Base-by-base conservation (phyloP, 2,113 vertebrate genomes). In the Tursiops truncatus region DNA sequence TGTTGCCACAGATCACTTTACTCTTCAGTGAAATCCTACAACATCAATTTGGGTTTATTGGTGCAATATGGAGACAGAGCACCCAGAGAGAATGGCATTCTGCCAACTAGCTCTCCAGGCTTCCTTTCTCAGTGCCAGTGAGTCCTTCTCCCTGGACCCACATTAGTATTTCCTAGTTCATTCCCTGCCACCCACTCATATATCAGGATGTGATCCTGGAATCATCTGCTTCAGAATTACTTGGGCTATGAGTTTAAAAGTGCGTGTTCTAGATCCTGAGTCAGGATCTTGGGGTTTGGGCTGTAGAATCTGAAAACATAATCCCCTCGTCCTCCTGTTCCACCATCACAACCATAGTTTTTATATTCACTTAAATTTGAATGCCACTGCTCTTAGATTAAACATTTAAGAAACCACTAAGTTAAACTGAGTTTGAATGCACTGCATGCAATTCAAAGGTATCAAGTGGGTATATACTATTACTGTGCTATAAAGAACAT, bases 51-150 rank as follows among this genome's bases (percentile, higher is more conserved):
- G 38, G 82, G n/a, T 76, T 44, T 47, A 63, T 0, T 68, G 8
- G 20, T 31, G 56, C 38, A 93, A 68, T 67, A 13, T 26, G 2
- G 31, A n/a, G 60, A 26, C 14, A 44, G 15, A 67, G 62, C 86
- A 80, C 50, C 33, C 56, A 17, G 79, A 93, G 63, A 60, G 4
- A 25, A 0, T 74, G 2, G 8, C 56, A 89, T 70, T 21, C 26
- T 82, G 41, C 1, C 9, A 1, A 58, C 44, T 71, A 68, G 38
- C 63, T 70, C 53, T 74, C 56, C 28, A 17, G 9, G 5, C 0
- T 0, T 3, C 0, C 53, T 91, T n/a, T 96, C 31, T 12, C 15
- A 0, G 1, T 6, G 6, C 21, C 56, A 36, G 41, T 4, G 6
- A 90, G 80, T 67, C 26, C 38, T 81, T 88, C 58, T 15, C 38